Base-by-base conservation (phyloP, 2,797 vertebrate species). In the Trematomus bernacchii region DNA sequence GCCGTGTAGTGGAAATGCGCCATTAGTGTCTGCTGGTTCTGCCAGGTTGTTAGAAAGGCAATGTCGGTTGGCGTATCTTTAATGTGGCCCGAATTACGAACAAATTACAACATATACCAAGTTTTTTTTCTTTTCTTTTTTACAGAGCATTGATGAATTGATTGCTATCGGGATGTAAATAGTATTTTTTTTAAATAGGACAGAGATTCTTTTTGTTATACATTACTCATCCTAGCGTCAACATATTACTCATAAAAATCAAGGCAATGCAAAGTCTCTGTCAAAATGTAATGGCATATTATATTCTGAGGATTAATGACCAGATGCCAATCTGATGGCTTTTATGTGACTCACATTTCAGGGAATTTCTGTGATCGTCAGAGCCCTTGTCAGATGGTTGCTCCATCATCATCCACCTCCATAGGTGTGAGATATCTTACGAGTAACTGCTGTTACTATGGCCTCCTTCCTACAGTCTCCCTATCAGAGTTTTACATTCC, bases 371-470 rank as follows among this genome's bases (percentile, higher is more conserved):
- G 65, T 75, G 81, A 85, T 83, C 66, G 66, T 88, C 87, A 87
- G 68, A 82, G 76, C 46, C 14, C 37, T 63, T 69, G 78, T 85
- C 88, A 85, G 70, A 59, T 70, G 71, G 54, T 42, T 21, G 63
- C 53, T 46, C 64, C 12, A 43, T 79, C 82, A 73, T 75, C 47
- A 43, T 64, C 53, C 66, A 71, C 77, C 68, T 73, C 62, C 27
- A 42, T 52, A 85, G 89, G 91, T 89, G 90, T 81, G 90, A 93
- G 79, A 91, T 88, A 67, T 80, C 50, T 80, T 66, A 64, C 66
- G 62, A 77, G 77, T 68, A 76, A 82, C 80, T 78, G 47, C 50
- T 62, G 63, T 71, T 71, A 70, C 77, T 64, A 64, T 62, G 64
- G 71, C 52, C 66, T 79, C 71, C 48, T 51, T 43, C 50, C 57